phyloP scores from a whole-genome alignment of 2,113 vertebrate genomes.

The Raja brachyura region DNA sequence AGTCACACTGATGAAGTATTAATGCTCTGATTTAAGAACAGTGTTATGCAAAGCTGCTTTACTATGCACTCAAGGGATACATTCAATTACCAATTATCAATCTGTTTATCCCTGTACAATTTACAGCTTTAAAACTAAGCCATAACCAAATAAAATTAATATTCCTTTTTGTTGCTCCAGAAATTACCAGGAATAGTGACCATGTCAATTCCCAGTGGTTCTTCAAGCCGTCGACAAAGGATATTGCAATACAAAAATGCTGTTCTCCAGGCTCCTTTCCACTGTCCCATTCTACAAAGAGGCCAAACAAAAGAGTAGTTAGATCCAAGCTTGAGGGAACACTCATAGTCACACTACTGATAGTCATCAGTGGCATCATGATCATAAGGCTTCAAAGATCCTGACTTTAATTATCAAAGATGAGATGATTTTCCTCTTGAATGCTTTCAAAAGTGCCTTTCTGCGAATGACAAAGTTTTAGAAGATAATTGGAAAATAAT shows the following conservation, averaged over 20 bases:
- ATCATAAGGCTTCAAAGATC: background rate
- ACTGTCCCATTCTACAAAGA: background rate
- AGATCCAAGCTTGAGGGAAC: background rate
- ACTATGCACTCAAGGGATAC: background rate
- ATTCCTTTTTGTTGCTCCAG: background rate
- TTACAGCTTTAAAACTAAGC: background rate
- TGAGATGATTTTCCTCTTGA: background rate
- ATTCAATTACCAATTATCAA: background rate
- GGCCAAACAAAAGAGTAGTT: background rate
- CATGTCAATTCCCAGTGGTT: background rate
- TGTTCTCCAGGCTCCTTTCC: background rate
- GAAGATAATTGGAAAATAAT: background rate
- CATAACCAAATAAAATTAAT: background rate
- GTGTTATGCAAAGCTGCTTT: background rate
- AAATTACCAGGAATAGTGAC: background rate
- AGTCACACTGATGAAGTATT: background rate
- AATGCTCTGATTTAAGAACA: background rate
- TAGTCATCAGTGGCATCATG: background rate
- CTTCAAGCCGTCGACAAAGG: background rate
- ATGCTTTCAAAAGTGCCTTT: background rate
- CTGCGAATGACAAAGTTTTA: background rate
- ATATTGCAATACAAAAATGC: too few species aligned
- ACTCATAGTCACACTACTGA: background rate
- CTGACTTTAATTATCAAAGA: background rate
- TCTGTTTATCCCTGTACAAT: background rate